A percentile compares a stretch with the other conserved stretches of the same genome.
Evolutionary conservation across 2,797 vertebrate genomes (phyloP).

Genomic region (Lophotriccus pileatus): DNA sequence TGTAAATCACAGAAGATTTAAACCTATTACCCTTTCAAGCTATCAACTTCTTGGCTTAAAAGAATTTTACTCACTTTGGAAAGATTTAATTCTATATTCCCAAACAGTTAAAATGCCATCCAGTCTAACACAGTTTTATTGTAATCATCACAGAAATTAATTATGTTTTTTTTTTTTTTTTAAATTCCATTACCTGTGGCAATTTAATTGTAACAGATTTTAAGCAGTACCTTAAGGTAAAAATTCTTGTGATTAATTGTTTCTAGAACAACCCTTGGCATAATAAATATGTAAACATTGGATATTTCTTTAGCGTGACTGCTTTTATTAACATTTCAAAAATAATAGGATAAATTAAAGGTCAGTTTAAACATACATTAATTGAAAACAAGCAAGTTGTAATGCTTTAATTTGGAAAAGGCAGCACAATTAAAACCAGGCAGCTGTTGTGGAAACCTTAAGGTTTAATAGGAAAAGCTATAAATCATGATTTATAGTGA

Average conservation of each 20-base stretch:
- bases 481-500: slow-evolving; percentile 39
- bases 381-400: neutral
- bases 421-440: slow-evolving; percentile 11
- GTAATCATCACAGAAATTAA: neutral
- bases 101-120: neutral
- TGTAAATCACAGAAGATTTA: neutral
- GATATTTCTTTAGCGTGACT: neutral
- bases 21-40: neutral
- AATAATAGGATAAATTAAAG: neutral
- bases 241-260: neutral
- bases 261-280: neutral
- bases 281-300: slow-evolving; percentile 7
- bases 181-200: neutral
- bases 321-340: neutral
- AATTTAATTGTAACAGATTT: neutral
- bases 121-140: neutral
- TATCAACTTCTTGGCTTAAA: neutral
- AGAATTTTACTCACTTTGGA: neutral
- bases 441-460: slow-evolving; percentile 20
- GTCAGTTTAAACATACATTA: neutral
- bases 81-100: neutral
- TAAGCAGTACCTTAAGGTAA: neutral
- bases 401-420: slow-evolving; percentile 4
- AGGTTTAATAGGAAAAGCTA: neutral
- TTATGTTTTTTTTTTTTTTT: neutral